phyloP scores from a whole-genome alignment of 2,888 invertebrate genomes.

The Phania funesta region DNA sequence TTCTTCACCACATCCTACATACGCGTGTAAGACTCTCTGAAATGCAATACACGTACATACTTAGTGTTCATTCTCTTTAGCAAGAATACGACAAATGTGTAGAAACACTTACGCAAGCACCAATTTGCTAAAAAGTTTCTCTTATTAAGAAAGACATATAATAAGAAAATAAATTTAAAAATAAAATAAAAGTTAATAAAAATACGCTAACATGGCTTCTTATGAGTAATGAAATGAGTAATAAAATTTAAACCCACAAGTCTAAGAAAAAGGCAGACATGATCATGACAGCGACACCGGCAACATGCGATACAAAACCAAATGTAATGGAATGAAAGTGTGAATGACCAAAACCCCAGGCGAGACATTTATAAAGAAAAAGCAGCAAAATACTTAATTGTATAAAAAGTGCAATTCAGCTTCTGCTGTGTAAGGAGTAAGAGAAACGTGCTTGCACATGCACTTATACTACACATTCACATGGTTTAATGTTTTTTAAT shows the following conservation, averaged over 20 bases:
- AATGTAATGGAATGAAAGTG: slow-evolving; percentile 45
- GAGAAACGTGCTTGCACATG: not conserved
- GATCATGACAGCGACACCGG: too few relatives aligned
- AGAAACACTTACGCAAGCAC: not conserved
- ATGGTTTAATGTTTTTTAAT: slow-evolving; percentile 10
- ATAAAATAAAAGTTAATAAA: slow-evolving; percentile 8
- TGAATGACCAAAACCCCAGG: slow-evolving; percentile 57
- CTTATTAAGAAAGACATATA: slow-evolving; percentile 1
- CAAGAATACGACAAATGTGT: not conserved
- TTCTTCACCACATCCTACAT: not conserved
- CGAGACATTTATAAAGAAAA: slow-evolving; percentile 42
- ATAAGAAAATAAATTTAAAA: slow-evolving; percentile 11
- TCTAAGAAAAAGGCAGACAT: not conserved
- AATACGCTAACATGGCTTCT: slow-evolving; percentile 28
- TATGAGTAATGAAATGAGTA: too few relatives aligned
- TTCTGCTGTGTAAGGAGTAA: not conserved
- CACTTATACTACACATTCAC: not conserved
- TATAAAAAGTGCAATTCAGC: not conserved
- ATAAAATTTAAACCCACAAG: slow-evolving; percentile 35
- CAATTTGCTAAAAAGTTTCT: slow-evolving; percentile 38
- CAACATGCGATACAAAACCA: not conserved
- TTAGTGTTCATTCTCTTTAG: slow-evolving; percentile 42
- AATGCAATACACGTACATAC: slow-evolving; percentile 8
- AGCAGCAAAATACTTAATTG: slow-evolving; percentile 31
- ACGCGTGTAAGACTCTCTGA: not conserved